Percentiles rank a stretch among this genome's conserved stretches.
These are phyloP conservation scores for Varroa destructor DNA, from an alignment of 1,140 invertebrate genomes.

Conservation along the genomic window DNA sequence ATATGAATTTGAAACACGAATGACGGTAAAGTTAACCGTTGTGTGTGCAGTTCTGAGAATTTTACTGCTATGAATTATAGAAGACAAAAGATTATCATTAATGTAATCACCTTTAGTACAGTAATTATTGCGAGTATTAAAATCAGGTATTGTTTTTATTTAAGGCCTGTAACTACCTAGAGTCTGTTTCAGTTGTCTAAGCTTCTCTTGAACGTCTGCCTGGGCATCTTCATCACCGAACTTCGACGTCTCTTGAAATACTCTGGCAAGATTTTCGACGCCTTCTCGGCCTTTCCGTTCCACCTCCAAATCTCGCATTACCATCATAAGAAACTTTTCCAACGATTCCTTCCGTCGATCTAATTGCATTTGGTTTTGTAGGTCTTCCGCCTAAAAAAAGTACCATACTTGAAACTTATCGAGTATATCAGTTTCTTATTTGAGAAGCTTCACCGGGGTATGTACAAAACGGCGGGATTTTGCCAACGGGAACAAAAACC, in stretches of 20 bases:
- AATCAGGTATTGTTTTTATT: no score
- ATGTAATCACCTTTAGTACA: background rate
- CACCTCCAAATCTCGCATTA: slow-evolving; percentile 67
- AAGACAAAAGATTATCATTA: slow-evolving; percentile 9
- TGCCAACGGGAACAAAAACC: no score
- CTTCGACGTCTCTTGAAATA: slow-evolving; percentile 74
- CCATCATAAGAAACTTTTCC: slow-evolving; percentile 63
- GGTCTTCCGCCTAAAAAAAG: slow-evolving; percentile 59
- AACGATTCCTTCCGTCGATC: slow-evolving; percentile 65
- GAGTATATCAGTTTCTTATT: no score
- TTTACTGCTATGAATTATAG: slow-evolving; percentile 11
- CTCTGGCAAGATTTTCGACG: slow-evolving; percentile 71
- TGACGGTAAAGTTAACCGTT: background rate
- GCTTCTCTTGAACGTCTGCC: slow-evolving; percentile 75
- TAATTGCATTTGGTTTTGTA: slow-evolving; percentile 77
- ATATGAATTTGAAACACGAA: slow-evolving; percentile 31
- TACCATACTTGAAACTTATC: background rate
- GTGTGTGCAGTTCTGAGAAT: background rate
- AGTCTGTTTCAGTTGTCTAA: slow-evolving; percentile 59
- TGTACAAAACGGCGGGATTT: no score
- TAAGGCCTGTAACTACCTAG: background rate
- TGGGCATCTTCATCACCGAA: slow-evolving; percentile 77
- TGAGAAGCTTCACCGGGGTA: no score
- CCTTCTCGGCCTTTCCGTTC: slow-evolving; percentile 70
- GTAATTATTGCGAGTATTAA: no score